Percentiles rank a stretch among this genome's conserved stretches.
These are phyloP conservation scores for Austrolebias charrua DNA, from an alignment of 2,797 vertebrate species.

Conservation along the genomic window DNA sequence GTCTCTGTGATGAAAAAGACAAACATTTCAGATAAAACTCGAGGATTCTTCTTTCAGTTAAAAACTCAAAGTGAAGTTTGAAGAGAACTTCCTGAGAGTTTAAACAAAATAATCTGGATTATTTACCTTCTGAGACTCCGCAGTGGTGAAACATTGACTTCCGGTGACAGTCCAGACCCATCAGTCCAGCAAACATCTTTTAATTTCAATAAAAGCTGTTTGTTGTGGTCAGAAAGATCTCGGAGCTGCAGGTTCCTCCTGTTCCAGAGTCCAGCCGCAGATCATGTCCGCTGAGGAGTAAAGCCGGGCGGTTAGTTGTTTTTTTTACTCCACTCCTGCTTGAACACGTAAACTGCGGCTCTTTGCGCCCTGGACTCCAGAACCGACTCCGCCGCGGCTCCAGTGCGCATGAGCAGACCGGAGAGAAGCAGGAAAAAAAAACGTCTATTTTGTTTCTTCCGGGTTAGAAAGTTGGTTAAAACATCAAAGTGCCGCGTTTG, in stretches of 20 bases:
- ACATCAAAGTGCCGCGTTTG: not conserved
- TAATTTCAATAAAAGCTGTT: too few species aligned
- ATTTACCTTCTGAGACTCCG: conserved; percentile 66
- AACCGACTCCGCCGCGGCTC: too few species aligned
- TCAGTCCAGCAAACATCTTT: conserved; percentile 78
- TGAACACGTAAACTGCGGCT: too few species aligned
- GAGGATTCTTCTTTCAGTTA: too few species aligned
- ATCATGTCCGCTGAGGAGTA: conserved; percentile 74
- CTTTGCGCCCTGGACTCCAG: too few species aligned
- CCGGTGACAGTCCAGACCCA: conserved; percentile 67
- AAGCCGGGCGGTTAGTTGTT: conserved; percentile 26
- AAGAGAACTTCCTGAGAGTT: too few species aligned
- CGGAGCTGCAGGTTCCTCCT: conserved; percentile 1
- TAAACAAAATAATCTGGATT: too few species aligned
- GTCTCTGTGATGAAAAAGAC: too few species aligned
- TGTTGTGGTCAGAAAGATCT: conserved; percentile 15
- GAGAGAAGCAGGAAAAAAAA: not conserved
- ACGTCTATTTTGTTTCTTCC: not conserved
- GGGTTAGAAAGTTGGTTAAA: not conserved
- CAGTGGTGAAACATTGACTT: conserved; percentile 52
- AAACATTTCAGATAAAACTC: too few species aligned
- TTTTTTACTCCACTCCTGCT: not conserved
- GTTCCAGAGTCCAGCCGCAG: conserved; percentile 34
- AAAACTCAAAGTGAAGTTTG: too few species aligned
- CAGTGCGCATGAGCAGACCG: too few species aligned